A percentile compares a stretch with the other conserved stretches of the same genome.
These are phyloP conservation scores for Trichosurus vulpecula DNA, from an alignment of 2,797 vertebrate genomes.

Conservation along the genomic window DNA sequence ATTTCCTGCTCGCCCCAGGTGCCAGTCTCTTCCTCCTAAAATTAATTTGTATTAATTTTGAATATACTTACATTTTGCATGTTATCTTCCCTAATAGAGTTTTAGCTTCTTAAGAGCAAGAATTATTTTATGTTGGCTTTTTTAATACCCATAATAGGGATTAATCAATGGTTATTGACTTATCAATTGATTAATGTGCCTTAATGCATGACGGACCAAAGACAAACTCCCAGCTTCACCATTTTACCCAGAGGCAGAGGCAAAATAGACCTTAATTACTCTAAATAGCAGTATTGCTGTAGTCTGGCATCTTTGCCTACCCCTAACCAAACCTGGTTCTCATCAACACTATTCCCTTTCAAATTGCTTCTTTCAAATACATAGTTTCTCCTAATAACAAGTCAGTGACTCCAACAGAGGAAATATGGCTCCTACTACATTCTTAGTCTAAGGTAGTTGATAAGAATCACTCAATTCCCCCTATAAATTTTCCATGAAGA, in stretches of 20 bases:
- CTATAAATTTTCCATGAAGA: conserved; percentile 13
- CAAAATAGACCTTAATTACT: neutral
- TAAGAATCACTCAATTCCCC: neutral
- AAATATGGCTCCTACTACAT: neutral
- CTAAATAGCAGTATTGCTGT: neutral
- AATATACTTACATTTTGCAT: neutral
- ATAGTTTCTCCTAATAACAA: neutral
- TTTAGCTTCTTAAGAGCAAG: neutral
- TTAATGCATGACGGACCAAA: neutral
- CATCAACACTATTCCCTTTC: neutral
- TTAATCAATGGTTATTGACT: neutral
- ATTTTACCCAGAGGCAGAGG: neutral
- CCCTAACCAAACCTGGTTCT: neutral
- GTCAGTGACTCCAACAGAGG: neutral
- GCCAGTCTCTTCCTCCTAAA: neutral
- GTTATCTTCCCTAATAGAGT: neutral
- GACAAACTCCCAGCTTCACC: neutral
- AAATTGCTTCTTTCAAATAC: neutral
- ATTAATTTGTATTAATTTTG: neutral
- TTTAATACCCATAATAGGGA: neutral
- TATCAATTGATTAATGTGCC: neutral
- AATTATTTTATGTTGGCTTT: neutral
- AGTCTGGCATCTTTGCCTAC: neutral
- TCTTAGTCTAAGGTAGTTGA: neutral
- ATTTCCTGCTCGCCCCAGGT: neutral